These are phyloP conservation scores for Auanema sp. DNA, from an alignment of 2,888 invertebrate genomes.

Conservation along the genomic window DNA sequence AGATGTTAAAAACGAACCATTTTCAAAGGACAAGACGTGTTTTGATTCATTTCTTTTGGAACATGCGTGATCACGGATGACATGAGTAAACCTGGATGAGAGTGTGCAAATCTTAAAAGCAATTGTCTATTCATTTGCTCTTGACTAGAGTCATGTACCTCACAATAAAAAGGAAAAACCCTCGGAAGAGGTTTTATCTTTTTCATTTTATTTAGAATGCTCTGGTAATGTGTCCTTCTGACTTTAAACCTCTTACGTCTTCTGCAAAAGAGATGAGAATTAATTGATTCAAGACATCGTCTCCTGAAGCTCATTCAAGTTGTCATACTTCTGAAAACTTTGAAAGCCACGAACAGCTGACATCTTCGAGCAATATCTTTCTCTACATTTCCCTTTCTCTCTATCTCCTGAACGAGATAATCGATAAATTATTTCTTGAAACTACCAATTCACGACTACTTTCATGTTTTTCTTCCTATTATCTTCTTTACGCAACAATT, in stretches of 20 bases:
- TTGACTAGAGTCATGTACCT: slow-evolving; percentile 1
- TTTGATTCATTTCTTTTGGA: slow-evolving; percentile 3
- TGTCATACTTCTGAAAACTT: neutral
- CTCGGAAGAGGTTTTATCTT: slow-evolving; percentile 10
- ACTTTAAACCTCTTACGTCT: slow-evolving; percentile 5
- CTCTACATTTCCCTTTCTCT: too few relatives aligned
- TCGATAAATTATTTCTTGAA: too few relatives aligned
- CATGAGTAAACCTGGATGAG: slow-evolving; percentile 4
- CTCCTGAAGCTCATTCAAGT: neutral
- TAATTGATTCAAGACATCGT: neutral
- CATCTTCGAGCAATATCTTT: neutral
- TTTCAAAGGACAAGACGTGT: slow-evolving; percentile 1
- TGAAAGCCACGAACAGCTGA: slow-evolving; percentile 1
- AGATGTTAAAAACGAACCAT: slow-evolving; percentile 5
- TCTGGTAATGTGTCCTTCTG: slow-evolving; percentile 2
- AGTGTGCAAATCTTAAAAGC: slow-evolving; percentile 5
- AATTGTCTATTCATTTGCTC: neutral
- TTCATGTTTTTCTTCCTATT: too few relatives aligned
- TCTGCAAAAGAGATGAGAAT: neutral
- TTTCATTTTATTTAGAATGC: neutral
- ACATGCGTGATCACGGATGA: slow-evolving; percentile 4
- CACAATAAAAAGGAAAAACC: slow-evolving; percentile 11
- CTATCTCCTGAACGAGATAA: too few relatives aligned
- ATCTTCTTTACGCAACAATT: neutral
- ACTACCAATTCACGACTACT: too few relatives aligned